phyloP scores from a whole-genome alignment of 2,113 vertebrate species.

The Xyrauchen texanus region DNA sequence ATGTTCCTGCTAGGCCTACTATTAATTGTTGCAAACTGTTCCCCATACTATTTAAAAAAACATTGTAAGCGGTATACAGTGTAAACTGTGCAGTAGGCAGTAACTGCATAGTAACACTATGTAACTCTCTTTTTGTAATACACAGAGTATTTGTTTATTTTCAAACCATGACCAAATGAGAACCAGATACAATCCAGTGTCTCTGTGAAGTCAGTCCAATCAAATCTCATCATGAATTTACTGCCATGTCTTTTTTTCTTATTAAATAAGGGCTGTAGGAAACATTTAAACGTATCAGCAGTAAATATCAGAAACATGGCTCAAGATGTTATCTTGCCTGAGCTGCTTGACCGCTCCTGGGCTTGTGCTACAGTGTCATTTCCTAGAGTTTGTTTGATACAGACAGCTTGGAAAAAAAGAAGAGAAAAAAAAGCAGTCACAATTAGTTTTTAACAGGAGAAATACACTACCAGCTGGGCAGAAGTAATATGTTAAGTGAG shows the following conservation, averaged over 20 bases:
- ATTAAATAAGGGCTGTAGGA: not conserved
- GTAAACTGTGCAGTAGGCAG: too few relatives aligned
- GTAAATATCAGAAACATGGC: not conserved
- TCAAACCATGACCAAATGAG: too few relatives aligned
- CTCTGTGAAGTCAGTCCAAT: constrained; percentile 22
- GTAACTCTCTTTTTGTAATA: too few relatives aligned
- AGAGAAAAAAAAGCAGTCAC: not conserved
- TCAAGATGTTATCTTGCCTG: constrained; percentile 4
- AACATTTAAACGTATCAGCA: not conserved
- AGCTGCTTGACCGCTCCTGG: not conserved
- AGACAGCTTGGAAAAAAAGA: not conserved
- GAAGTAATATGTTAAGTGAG: not conserved
- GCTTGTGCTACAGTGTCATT: not conserved
- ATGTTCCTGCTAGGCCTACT: too few relatives aligned
- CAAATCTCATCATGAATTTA: not conserved
- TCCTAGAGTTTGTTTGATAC: not conserved
- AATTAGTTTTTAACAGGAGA: not conserved
- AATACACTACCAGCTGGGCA: not conserved
- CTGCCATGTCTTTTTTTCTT: not conserved
- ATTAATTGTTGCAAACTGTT: too few relatives aligned
- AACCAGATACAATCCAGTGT: not conserved
- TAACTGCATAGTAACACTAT: too few relatives aligned
- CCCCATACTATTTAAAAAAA: too few relatives aligned
- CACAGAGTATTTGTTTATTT: too few relatives aligned
- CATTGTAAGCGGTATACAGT: too few relatives aligned